These are phyloP conservation scores for Platyscapa corneri DNA, from an alignment of 1,140 invertebrate genomes.

Conservation along the genomic window DNA sequence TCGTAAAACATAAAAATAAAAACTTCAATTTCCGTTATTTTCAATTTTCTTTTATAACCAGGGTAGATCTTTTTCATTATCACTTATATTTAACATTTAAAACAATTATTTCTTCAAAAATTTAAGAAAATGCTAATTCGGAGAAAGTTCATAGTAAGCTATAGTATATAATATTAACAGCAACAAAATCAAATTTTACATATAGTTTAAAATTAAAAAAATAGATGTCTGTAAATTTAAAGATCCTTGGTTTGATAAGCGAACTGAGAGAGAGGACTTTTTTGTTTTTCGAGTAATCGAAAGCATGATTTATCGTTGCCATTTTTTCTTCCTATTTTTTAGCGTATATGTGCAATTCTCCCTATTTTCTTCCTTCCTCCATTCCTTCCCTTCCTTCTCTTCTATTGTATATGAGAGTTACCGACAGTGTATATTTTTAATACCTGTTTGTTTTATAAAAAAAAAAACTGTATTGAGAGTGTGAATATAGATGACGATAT, in stretches of 20 bases:
- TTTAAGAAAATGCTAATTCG: slow-evolving; percentile 18
- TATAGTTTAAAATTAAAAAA: slow-evolving; percentile 34
- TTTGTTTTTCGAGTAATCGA: slow-evolving; percentile 57
- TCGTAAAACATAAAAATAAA: slow-evolving; percentile 8
- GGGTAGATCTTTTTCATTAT: slow-evolving; percentile 27
- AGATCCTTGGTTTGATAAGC: slow-evolving; percentile 18
- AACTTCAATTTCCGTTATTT: slow-evolving; percentile 29
- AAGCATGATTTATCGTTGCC: slow-evolving; percentile 65
- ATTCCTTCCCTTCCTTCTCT: neutral
- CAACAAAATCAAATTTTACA: slow-evolving; percentile 52
- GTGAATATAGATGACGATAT: slow-evolving; percentile 39
- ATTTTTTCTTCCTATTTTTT: slow-evolving; percentile 59
- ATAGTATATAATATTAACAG: slow-evolving; percentile 48
- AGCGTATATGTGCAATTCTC: slow-evolving; percentile 64
- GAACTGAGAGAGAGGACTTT: slow-evolving; percentile 33
- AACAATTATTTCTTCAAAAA: slow-evolving; percentile 29
- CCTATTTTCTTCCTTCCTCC: neutral
- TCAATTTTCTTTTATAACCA: slow-evolving; percentile 34
- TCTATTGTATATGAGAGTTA: slow-evolving; percentile 70
- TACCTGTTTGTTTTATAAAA: slow-evolving; percentile 52
- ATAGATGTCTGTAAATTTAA: slow-evolving; percentile 18
- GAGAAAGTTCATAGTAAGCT: slow-evolving; percentile 37
- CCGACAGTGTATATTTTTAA: slow-evolving; percentile 71
- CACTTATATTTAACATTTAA: slow-evolving; percentile 18
- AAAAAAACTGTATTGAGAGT: slow-evolving; percentile 38